Percentiles rank a stretch among this genome's conserved stretches.
Evolutionary conservation across 2,888 invertebrate species (phyloP).

Genomic region (Carterocephalus palaemon): DNA sequence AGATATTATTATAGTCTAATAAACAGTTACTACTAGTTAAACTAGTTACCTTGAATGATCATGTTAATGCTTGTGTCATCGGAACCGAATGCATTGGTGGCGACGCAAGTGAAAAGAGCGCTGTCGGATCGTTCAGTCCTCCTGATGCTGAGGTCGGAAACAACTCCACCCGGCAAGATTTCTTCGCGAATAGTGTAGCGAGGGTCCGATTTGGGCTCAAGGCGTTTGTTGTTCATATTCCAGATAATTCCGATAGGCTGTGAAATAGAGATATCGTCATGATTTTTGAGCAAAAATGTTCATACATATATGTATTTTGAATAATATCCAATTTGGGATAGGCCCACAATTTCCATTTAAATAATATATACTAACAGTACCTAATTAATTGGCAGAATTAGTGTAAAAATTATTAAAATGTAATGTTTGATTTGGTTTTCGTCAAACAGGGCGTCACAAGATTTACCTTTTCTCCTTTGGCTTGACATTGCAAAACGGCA

Average conservation of each 20-base stretch:
- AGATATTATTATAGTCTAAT: too few species aligned
- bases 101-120: constrained; percentile 93
- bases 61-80: constrained; percentile 97
- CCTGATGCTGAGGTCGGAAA: constrained; percentile 93
- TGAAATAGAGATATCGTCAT: constrained; percentile 3
- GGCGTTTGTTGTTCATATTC: constrained; percentile 96
- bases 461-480: constrained; percentile 89
- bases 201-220: constrained; percentile 93
- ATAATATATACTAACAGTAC: too few species aligned
- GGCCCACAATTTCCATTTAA: too few species aligned
- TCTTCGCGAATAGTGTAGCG: constrained; percentile 92
- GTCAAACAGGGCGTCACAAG: background rate
- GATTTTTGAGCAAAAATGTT: background rate
- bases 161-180: constrained; percentile 90
- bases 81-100: constrained; percentile 95
- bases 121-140: constrained; percentile 93
- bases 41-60: constrained; percentile 88
- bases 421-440: too few species aligned
- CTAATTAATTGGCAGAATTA: too few species aligned
- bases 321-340: too few species aligned
- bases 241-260: constrained; percentile 94
- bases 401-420: too few species aligned
- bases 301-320: too few species aligned
- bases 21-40: too few species aligned
- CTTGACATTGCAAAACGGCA: constrained; percentile 93